Base-by-base conservation (phyloP, 1,140 invertebrate genomes). In the Plodia interpunctella region DNA sequence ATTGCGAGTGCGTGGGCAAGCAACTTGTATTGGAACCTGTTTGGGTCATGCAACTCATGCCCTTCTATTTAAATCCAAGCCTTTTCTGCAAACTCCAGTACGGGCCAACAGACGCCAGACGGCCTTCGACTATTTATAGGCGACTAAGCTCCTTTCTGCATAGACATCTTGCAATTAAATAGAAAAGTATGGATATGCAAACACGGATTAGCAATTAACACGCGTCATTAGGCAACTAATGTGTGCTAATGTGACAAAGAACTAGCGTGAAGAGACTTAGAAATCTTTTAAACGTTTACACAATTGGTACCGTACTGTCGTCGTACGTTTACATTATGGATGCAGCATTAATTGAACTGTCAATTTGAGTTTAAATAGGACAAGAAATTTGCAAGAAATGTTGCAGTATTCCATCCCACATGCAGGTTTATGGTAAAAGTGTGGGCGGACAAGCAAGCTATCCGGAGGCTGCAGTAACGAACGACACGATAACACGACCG, bases 21-120 rank as follows among this genome's bases (percentile, higher is more conserved):
- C 60, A 57, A 78, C 78, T 80, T 78, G 78, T 65, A 79, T 70
- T 71, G 72, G 76, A 88, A 88, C 85, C 85, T 83, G 85, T 88
- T 88, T 80, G 72, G 78, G 81, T 84, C 81, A 78, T 78, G 71
- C 75, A 87, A 87, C 84, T 85, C 75, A 75, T 80, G 72, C 79
- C 74, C 68, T 80, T 81, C 79, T 85, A 87, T 88, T 86, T 83
- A 86, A 83, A 88, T 71, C 77, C 65, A 54, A 68, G 63, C 66
- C 68, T 78, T 72, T 80, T 76, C 71, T 85, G 84, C 74, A 83
- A 76, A 54, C 74, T 71, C 74, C 71, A 73, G 69, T 71, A 73
- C 59, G 65, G 66, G 54, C 55, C 55, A n/a, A 44, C 58, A 65
- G 60, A 65, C 58, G 35, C 30, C 57, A 61, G 57, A 56, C 59